Conservation (phyloP, 2,888 invertebrate species). For the Parnassius smintheus region DNA sequence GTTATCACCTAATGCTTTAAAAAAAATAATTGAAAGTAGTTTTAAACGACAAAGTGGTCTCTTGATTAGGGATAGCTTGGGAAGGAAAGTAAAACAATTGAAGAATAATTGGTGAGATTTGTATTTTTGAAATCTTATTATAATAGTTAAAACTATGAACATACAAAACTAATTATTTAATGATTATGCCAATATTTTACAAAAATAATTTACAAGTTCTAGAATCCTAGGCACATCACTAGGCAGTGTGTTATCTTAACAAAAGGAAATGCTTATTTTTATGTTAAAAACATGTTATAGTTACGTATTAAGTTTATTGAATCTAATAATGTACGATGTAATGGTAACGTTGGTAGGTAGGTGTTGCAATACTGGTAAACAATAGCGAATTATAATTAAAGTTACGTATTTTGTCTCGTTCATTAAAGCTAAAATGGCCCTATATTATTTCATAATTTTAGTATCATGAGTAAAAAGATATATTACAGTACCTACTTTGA, state of each 20-base stretch:
- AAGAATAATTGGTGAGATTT: conserved; percentile 59
- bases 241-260: conserved; percentile 57
- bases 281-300: not conserved
- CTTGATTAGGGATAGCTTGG: not conserved
- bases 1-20: too few relatives aligned
- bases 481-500: not conserved
- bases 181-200: conserved; percentile 59
- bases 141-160: conserved; percentile 21
- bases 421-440: conserved; percentile 71
- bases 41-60: not conserved
- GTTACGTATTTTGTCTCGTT: conserved; percentile 25
- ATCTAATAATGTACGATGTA: conserved; percentile 31
- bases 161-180: conserved; percentile 32
- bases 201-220: conserved; percentile 64
- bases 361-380: conserved; percentile 28
- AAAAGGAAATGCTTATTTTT: conserved; percentile 3
- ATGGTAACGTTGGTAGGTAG: conserved; percentile 50
- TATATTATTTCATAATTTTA: conserved; percentile 41
- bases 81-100: conserved; percentile 29
- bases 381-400: conserved; percentile 2
- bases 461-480: conserved; percentile 5
- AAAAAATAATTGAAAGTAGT: too few relatives aligned
- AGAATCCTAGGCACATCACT: conserved; percentile 45
- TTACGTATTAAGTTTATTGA: conserved; percentile 9
- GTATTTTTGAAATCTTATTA: conserved; percentile 34